Base-by-base conservation (phyloP, 2,113 vertebrate genomes). In the Elephas maximus region DNA sequence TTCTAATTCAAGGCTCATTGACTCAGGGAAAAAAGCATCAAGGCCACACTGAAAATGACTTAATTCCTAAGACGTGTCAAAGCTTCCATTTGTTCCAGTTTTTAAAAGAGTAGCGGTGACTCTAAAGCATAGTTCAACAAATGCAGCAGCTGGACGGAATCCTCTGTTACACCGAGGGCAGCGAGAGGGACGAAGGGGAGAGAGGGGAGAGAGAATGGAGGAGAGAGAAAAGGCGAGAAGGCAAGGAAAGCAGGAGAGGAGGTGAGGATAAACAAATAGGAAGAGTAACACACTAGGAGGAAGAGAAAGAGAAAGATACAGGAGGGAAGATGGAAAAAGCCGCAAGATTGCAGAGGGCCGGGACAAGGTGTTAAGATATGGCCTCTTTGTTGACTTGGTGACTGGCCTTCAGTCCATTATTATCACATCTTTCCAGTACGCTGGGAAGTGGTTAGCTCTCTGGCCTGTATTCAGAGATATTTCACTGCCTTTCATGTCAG, bases 401-500 rank as follows among this genome's bases (percentile, higher is more conserved):
- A 17, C 33, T 71, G 51, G 18, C 44, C 41, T 87, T 88, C 37
- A 30, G 45, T 15, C 23, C 28, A 23, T 82, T 82, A 41, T 33
- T 51, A 15, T 41, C 5, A 2, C 21, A 5, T 30, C 69, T 86
- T 63, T 21, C 78, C 77, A 63, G 8, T 21, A 5, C 28, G 26
- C 62, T 76, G 80, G 53, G 77, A 92, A 90, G 62, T 37, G 53
- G 85, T 57, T 33, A 74, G 71, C 14, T 88, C 5, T 63, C 53
- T 63, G 85, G 81, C 67, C 28, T 77, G 1, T 87, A 45, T 51
- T 85, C 88, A 82, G 15, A 63, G 60, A 41, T 74, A 78, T 82
- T 90, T 94, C 78, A 74, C 51, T 45, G 26, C 5, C 95, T 9
- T 62, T 93, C 45, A 73, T 53, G 76, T 94, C 53, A 53, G 79